These are phyloP conservation scores for Semotilus atromaculatus DNA, from an alignment of 2,797 vertebrate species.

Conservation along the genomic window DNA sequence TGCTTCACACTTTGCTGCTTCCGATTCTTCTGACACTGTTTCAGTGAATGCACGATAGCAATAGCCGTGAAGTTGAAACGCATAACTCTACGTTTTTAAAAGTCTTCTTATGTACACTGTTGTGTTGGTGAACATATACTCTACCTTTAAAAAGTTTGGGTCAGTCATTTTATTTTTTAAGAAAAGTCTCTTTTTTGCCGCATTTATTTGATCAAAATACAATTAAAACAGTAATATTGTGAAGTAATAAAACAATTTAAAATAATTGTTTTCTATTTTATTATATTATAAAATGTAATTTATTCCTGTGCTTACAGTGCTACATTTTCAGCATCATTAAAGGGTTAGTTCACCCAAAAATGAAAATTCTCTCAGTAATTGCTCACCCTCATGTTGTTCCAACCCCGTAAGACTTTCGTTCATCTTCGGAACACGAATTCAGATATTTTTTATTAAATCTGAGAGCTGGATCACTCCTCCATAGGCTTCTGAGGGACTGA, in stretches of 20 bases:
- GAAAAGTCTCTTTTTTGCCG: neutral
- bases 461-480: too few species aligned
- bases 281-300: neutral
- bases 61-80: neutral
- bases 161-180: neutral
- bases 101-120: neutral
- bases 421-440: too few species aligned
- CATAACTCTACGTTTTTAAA: neutral
- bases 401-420: too few species aligned
- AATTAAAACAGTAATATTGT: neutral
- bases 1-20: slow-evolving; percentile 15
- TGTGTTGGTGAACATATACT: neutral
- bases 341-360: too few species aligned
- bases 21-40: neutral
- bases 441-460: too few species aligned
- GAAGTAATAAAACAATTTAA: neutral
- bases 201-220: neutral
- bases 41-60: neutral
- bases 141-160: neutral
- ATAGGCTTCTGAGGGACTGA: too few species aligned
- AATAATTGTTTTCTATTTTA: neutral
- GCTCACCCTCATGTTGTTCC: too few species aligned
- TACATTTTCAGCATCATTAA: too few species aligned
- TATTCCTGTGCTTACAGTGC: neutral
- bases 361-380: too few species aligned